Evolutionary conservation across 2,113 vertebrate genomes (phyloP).

Genomic region (Corythaeola cristata): DNA sequence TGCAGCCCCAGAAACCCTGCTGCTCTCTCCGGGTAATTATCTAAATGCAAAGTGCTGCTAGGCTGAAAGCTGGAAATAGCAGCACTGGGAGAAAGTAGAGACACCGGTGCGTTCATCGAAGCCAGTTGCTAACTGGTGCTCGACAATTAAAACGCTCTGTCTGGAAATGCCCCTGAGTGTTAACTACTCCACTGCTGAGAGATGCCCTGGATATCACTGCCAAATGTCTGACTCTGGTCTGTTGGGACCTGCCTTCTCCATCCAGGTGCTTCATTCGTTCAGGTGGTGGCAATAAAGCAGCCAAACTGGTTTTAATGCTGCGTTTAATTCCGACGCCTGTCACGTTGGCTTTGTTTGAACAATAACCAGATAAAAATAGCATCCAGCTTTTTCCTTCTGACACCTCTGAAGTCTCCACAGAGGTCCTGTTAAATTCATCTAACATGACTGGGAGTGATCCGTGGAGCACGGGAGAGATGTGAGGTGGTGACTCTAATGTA

Average conservation of each 20-base stretch:
- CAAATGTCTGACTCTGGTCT: constrained; percentile 46
- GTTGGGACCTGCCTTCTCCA: constrained; percentile 60
- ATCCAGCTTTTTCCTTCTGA: background rate
- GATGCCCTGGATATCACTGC: background rate
- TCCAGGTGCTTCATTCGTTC: constrained; percentile 47
- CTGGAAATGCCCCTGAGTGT: constrained; percentile 11
- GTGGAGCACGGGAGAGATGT: background rate
- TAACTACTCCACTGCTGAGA: constrained; percentile 45
- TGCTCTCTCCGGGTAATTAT: constrained; percentile 41
- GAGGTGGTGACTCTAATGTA: background rate
- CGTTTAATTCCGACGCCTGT: background rate
- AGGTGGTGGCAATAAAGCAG: constrained; percentile 48
- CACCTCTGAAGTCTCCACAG: background rate
- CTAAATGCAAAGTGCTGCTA: constrained; percentile 33
- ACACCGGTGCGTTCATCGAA: background rate
- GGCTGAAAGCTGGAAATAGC: constrained; percentile 38
- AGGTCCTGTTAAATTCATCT: background rate
- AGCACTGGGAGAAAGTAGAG: background rate
- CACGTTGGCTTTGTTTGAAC: background rate
- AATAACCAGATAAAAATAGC: background rate
- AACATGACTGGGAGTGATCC: background rate
- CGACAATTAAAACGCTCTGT: background rate
- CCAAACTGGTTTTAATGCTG: constrained; percentile 49
- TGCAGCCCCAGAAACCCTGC: constrained; percentile 31
- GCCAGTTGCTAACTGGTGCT: background rate